A percentile compares a stretch with the other conserved stretches of the same genome.
Conservation (phyloP, 1,140 invertebrate genomes). For the Bombus pyrosoma region DNA sequence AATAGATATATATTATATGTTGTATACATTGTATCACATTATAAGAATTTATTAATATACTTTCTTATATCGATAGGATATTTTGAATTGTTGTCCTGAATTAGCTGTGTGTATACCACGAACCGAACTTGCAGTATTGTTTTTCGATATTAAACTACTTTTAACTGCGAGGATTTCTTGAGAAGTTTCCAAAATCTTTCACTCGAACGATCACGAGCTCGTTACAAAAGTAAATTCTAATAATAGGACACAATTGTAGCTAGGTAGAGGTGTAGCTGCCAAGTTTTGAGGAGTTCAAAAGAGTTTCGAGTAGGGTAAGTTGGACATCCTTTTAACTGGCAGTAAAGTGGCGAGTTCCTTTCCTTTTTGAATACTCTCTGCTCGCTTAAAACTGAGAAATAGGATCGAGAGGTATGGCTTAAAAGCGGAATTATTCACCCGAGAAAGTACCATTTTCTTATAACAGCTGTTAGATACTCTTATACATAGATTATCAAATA, state of each 20-base stretch:
- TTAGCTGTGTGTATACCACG: background rate
- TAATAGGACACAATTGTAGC: conserved; percentile 34
- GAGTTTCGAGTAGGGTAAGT: conserved; percentile 56
- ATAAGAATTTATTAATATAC: no score
- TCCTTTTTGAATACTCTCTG: conserved; percentile 18
- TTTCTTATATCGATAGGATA: background rate
- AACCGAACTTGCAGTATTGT: background rate
- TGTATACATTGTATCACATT: no score
- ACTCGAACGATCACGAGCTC: conserved; percentile 6
- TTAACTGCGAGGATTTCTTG: background rate
- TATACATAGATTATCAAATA: conserved; percentile 51
- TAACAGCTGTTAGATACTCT: conserved; percentile 47
- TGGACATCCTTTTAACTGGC: conserved; percentile 58
- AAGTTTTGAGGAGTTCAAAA: conserved; percentile 57
- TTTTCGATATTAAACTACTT: background rate
- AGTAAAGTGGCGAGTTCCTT: conserved; percentile 61
- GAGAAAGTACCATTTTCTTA: conserved; percentile 14
- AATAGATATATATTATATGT: no score
- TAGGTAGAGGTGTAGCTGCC: conserved; percentile 29
- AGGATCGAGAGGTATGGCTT: conserved; percentile 36
- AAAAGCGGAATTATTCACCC: background rate
- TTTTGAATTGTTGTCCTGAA: no score
- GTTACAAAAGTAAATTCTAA: conserved; percentile 46
- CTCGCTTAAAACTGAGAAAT: conserved; percentile 43
- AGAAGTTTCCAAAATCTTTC: background rate